These are phyloP conservation scores for Acipenser ruthenus DNA, from an alignment of 2,797 vertebrate genomes.

Conservation along the genomic window DNA sequence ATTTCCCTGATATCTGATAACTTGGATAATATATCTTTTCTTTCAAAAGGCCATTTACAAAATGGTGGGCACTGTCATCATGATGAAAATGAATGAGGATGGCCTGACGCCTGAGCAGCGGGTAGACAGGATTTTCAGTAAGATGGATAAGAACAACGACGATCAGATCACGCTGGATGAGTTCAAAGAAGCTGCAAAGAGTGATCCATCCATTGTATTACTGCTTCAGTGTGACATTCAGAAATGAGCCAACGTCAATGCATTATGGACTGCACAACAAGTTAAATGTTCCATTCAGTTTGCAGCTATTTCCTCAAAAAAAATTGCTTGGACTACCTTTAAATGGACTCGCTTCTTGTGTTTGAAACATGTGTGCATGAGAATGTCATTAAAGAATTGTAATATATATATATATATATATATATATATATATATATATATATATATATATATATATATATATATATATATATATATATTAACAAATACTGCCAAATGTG, in stretches of 20 bases:
- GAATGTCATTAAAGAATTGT: slow-evolving; percentile 98
- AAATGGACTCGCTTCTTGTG: slow-evolving; percentile 99
- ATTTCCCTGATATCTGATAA: not conserved
- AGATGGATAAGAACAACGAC: slow-evolving; percentile 99
- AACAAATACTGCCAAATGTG: slow-evolving; percentile 85
- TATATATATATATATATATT: slow-evolving; percentile 68
- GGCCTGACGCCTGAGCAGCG: slow-evolving; percentile 92
- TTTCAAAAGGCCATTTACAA: slow-evolving; percentile 91
- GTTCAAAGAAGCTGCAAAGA: slow-evolving; percentile 98
- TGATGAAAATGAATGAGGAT: slow-evolving; percentile 99
- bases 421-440: slow-evolving; percentile 66
- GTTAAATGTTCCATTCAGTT: slow-evolving; percentile 95
- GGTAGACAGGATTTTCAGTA: slow-evolving; percentile 98
- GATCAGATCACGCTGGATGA: slow-evolving; percentile 98
- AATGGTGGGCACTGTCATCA: slow-evolving; percentile 98
- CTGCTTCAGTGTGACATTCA: slow-evolving; percentile 99
- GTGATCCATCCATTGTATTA: slow-evolving; percentile 97
- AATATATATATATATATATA: slow-evolving; percentile 73
- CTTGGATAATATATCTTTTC: slow-evolving; percentile 16
- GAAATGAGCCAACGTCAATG: slow-evolving; percentile 73
- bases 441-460: slow-evolving; percentile 73
- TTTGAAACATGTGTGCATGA: slow-evolving; percentile 99
- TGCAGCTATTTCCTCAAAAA: slow-evolving; percentile 86
- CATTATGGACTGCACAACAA: slow-evolving; percentile 81
- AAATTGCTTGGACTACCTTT: slow-evolving; percentile 96